Evolutionary conservation across 1,140 invertebrate genomes (phyloP).

Genomic region (Magallana gigas): DNA sequence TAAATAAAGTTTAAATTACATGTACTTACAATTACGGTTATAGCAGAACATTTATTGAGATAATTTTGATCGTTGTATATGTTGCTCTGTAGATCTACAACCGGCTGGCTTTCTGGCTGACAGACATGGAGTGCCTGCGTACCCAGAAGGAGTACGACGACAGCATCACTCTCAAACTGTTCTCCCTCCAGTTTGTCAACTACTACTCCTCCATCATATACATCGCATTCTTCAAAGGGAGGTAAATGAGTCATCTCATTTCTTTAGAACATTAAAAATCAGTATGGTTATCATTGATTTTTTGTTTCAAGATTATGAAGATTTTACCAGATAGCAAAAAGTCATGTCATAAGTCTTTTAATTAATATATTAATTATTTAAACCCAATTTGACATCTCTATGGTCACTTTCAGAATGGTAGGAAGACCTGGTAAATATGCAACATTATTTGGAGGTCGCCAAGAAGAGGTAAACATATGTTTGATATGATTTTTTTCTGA

Average conservation of each 20-base stretch:
- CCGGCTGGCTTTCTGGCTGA: constrained; percentile 74
- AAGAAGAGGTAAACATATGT: constrained; percentile 84
- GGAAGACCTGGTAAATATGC: constrained; percentile 88
- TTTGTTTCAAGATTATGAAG: too few species aligned
- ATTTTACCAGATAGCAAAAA: too few species aligned
- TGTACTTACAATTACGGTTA: neutral
- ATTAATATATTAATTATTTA: too few species aligned
- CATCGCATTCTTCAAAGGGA: constrained; percentile 78
- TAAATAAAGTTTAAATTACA: too few species aligned
- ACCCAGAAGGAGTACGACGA: constrained; percentile 78
- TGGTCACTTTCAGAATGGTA: constrained; percentile 82
- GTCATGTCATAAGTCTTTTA: too few species aligned
- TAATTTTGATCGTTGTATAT: neutral
- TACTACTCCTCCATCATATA: constrained; percentile 79
- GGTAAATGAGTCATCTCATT: constrained; percentile 56
- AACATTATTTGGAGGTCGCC: constrained; percentile 84
- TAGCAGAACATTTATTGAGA: too few species aligned
- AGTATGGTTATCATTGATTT: too few species aligned
- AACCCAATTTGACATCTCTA: neutral
- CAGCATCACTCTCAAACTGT: constrained; percentile 78
- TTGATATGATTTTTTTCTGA: too few species aligned
- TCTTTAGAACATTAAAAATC: too few species aligned
- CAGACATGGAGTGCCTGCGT: constrained; percentile 76
- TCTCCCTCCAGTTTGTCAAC: constrained; percentile 79
- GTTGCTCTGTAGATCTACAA: constrained; percentile 71